Conservation (phyloP, 2,113 vertebrate genomes). For the Notothenia rossii region DNA sequence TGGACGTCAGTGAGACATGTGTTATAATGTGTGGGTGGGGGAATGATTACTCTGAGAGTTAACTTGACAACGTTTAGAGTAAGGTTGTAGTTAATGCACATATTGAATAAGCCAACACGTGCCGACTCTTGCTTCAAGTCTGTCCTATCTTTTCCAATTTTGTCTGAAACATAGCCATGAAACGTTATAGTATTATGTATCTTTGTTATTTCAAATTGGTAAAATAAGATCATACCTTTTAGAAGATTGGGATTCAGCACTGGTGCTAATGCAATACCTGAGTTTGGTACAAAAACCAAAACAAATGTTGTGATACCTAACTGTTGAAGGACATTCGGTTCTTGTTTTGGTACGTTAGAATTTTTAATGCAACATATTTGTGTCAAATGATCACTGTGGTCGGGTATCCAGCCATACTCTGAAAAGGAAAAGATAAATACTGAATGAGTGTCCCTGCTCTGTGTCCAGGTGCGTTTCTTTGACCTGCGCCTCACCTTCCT, state of each 20-base stretch:
- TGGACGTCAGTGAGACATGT: not conserved
- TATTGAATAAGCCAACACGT: not conserved
- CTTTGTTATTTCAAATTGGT: not conserved
- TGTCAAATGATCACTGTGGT: not conserved
- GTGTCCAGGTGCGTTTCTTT: constrained; percentile 87
- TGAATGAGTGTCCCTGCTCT: not conserved
- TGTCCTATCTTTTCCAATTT: not conserved
- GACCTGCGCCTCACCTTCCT: constrained; percentile 92
- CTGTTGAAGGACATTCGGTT: not conserved
- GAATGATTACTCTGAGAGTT: not conserved
- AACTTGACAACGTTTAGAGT: not conserved
- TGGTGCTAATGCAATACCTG: not conserved
- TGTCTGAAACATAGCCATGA: not conserved
- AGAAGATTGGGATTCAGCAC: not conserved
- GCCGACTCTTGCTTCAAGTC: not conserved
- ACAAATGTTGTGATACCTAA: not conserved
- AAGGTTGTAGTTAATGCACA: not conserved
- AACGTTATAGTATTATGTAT: not conserved
- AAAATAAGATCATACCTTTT: not conserved
- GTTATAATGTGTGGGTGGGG: not conserved
- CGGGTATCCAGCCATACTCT: not conserved
- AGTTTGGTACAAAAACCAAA: not conserved
- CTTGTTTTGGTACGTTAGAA: not conserved
- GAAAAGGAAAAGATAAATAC: not conserved
- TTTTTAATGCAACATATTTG: not conserved